These are phyloP conservation scores for Zaprionus ornatus DNA, from an alignment of 1,140 invertebrate species.

Conservation along the genomic window DNA sequence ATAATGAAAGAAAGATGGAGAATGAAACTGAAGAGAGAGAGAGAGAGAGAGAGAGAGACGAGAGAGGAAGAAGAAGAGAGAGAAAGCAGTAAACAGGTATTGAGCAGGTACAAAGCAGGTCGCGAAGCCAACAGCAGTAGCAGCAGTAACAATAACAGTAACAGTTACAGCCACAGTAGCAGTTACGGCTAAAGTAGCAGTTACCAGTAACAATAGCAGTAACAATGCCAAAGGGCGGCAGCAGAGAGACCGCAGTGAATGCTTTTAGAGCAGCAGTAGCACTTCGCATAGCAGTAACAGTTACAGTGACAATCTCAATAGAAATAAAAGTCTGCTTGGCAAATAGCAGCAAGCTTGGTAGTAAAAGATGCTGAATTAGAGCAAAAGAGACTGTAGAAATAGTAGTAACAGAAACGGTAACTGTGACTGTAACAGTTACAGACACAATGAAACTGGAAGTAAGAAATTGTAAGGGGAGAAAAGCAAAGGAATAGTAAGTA, in stretches of 20 bases:
- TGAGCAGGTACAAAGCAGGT: neutral
- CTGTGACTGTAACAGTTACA: neutral
- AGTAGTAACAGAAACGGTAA: too few species aligned
- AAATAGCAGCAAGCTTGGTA: neutral
- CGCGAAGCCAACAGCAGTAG: neutral
- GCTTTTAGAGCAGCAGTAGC: neutral
- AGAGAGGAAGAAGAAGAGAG: neutral
- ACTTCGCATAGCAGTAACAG: neutral
- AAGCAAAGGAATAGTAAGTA: neutral
- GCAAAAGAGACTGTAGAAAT: neutral
- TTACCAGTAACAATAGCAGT: neutral
- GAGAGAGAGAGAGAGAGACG: neutral
- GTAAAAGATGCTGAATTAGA: neutral
- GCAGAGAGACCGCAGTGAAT: neutral
- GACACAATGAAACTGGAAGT: neutral
- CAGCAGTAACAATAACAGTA: neutral
- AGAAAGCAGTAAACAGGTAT: neutral
- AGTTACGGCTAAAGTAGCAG: constrained; percentile 8
- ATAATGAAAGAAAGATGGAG: neutral
- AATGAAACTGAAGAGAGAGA: neutral
- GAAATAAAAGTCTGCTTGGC: neutral
- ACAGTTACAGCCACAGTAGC: neutral
- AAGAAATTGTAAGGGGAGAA: neutral
- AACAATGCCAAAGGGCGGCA: neutral
- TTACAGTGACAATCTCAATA: neutral